These are phyloP conservation scores for Notolabrus celidotus DNA, from an alignment of 2,797 vertebrate species.

Conservation along the genomic window DNA sequence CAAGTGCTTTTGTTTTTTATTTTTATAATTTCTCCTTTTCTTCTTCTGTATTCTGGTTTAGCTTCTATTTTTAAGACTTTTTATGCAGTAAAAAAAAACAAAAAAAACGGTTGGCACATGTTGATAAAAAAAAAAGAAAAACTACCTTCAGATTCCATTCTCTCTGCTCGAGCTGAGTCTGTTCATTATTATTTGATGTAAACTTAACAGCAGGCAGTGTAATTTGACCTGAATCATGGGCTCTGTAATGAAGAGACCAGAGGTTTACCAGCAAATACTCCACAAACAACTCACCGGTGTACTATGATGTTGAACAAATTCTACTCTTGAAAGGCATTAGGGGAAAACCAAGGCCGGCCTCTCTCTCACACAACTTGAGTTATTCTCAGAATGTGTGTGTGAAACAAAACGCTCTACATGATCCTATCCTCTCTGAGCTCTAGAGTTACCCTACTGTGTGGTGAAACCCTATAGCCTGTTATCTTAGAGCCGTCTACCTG, in stretches of 20 bases:
- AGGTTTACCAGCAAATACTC: constrained; percentile 5
- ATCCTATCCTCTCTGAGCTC: constrained; percentile 79
- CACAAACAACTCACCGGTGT: constrained; percentile 35
- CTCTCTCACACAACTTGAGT: constrained; percentile 66
- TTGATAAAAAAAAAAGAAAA: constrained; percentile 14
- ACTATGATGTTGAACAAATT: constrained; percentile 33
- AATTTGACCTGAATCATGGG: constrained; percentile 37
- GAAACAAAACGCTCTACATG: constrained; percentile 82
- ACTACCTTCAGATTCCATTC: not conserved
- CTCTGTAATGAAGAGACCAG: constrained; percentile 1
- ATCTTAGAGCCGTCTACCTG: constrained; percentile 82
- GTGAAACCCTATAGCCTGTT: constrained; percentile 86
- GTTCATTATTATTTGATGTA: constrained; percentile 28
- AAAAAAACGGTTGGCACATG: not conserved
- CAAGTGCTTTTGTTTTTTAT: constrained; percentile 12
- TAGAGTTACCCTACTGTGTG: constrained; percentile 84
- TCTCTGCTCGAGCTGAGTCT: not conserved
- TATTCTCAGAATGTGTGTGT: constrained; percentile 82
- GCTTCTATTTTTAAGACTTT: not conserved
- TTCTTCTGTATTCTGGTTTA: not conserved
- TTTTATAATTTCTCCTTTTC: not conserved
- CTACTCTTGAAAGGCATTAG: constrained; percentile 46
- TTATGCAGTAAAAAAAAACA: not conserved
- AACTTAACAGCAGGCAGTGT: constrained; percentile 10
- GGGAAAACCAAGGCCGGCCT: constrained; percentile 54